These are phyloP conservation scores for Luffia ferchaultella DNA, from an alignment of 2,888 invertebrate species.

Conservation along the genomic window DNA sequence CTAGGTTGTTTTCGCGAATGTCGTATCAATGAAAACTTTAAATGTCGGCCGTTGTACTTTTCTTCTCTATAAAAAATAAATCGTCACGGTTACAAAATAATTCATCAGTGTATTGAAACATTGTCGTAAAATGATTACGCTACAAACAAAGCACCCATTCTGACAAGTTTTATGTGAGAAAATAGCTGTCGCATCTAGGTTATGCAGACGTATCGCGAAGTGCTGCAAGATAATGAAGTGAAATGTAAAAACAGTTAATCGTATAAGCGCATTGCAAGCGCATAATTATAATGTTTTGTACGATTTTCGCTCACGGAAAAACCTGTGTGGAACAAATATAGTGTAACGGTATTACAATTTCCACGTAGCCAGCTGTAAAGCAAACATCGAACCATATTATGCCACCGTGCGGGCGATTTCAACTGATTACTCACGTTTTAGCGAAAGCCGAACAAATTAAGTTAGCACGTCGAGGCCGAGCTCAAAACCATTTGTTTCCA, in stretches of 20 bases:
- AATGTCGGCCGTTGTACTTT: background rate
- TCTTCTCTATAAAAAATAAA: too few relatives aligned
- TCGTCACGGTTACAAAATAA: too few relatives aligned
- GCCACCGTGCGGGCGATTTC: slow-evolving; percentile 12
- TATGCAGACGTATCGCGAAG: too few relatives aligned
- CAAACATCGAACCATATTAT: background rate
- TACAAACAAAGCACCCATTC: too few relatives aligned
- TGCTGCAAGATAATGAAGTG: too few relatives aligned
- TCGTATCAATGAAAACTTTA: background rate
- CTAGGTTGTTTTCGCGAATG: background rate
- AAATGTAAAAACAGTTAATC: background rate
- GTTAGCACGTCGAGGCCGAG: slow-evolving; percentile 44
- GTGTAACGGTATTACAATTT: background rate
- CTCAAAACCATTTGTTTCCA: slow-evolving; percentile 23
- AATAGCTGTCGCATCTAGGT: too few relatives aligned
- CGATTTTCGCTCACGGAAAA: background rate
- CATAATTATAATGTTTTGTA: background rate
- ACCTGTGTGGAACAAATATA: slow-evolving; percentile 5
- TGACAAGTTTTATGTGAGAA: too few relatives aligned
- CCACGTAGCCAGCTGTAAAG: background rate
- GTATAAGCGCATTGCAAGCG: background rate
- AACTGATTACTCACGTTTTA: slow-evolving; percentile 54
- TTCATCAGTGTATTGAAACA: too few relatives aligned
- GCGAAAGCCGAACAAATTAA: slow-evolving; percentile 62
- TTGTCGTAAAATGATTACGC: too few relatives aligned